phyloP scores from a whole-genome alignment of 2,797 vertebrate species.

The Danio jaintianensis region DNA sequence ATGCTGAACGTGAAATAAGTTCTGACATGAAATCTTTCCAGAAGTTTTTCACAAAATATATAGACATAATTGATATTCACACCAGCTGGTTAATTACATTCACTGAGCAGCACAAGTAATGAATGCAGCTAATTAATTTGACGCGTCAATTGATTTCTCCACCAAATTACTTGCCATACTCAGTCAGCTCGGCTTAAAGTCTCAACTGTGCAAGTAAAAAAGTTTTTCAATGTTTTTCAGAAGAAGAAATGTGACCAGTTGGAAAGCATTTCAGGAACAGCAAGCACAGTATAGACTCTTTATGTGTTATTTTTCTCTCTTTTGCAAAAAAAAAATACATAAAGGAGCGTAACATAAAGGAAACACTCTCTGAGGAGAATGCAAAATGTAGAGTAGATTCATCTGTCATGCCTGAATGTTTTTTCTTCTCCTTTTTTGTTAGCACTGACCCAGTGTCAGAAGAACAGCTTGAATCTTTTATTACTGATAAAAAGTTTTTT shows the following conservation, averaged over 20 bases:
- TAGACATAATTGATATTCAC: slow-evolving; percentile 36
- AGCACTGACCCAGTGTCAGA: background rate
- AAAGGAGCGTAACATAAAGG: background rate
- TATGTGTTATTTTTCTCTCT: background rate
- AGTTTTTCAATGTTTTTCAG: slow-evolving; percentile 18
- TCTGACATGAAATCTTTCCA: slow-evolving; percentile 17
- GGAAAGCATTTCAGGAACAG: background rate
- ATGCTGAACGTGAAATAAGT: background rate
- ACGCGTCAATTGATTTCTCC: slow-evolving; percentile 44
- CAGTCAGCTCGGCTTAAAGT: slow-evolving; percentile 12
- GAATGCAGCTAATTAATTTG: slow-evolving; percentile 48
- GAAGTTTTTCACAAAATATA: slow-evolving; percentile 17
- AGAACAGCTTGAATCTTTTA: slow-evolving; percentile 33
- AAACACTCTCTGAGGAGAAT: background rate
- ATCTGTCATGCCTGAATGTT: background rate
- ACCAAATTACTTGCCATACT: slow-evolving; percentile 27
- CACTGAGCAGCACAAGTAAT: slow-evolving; percentile 39
- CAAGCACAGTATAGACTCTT: background rate
- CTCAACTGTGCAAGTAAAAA: slow-evolving; percentile 28
- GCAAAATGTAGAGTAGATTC: background rate
- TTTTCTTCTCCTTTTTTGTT: background rate
- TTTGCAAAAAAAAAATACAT: background rate
- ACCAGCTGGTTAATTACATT: slow-evolving; percentile 44
- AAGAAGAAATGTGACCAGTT: background rate
- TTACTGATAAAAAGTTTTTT: slow-evolving; percentile 18